phyloP scores from a whole-genome alignment of 2,797 vertebrate species.

The Astyanax mexicanus region DNA sequence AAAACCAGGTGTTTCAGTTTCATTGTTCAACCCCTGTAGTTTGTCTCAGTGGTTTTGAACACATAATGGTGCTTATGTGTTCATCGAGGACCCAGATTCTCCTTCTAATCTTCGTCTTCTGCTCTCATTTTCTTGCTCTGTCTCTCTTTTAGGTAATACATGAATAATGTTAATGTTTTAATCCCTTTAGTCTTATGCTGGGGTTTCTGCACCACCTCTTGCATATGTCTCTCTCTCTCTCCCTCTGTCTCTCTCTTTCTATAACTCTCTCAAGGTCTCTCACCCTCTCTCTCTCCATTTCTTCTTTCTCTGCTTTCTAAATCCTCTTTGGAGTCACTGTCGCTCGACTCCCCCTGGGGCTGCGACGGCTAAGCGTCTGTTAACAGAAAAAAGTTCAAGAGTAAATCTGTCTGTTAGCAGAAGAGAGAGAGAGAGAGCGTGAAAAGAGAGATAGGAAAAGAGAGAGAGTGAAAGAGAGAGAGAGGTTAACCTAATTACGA shows the following conservation, averaged over 20 bases:
- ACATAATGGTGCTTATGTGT: too few species aligned
- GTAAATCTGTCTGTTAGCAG: conserved; percentile 60
- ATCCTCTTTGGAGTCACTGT: conserved; percentile 78
- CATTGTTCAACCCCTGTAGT: too few species aligned
- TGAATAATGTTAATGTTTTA: conserved; percentile 31
- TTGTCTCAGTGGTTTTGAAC: too few species aligned
- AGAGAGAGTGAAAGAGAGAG: background rate
- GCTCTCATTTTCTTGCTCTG: background rate
- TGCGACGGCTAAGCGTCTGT: conserved; percentile 60
- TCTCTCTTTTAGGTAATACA: conserved; percentile 9
- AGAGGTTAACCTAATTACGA: conserved; percentile 73
- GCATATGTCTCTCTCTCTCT: too few species aligned
- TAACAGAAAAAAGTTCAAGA: conserved; percentile 56
- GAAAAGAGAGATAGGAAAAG: background rate
- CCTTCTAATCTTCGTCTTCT: too few species aligned
- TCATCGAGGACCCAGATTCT: too few species aligned
- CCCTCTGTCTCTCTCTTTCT: conserved; percentile 58
- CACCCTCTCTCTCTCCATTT: conserved; percentile 61
- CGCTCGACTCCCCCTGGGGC: conserved; percentile 76
- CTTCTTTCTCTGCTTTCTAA: conserved; percentile 62
- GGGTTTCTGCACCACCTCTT: background rate
- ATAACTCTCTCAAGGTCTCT: conserved; percentile 28
- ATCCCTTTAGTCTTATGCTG: background rate
- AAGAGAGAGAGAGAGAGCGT: background rate
- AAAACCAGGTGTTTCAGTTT: too few species aligned